A percentile compares a stretch with the other conserved stretches of the same genome.
These are phyloP conservation scores for Lasioglossum figueresi DNA, from an alignment of 2,888 invertebrate species.

Conservation along the genomic window DNA sequence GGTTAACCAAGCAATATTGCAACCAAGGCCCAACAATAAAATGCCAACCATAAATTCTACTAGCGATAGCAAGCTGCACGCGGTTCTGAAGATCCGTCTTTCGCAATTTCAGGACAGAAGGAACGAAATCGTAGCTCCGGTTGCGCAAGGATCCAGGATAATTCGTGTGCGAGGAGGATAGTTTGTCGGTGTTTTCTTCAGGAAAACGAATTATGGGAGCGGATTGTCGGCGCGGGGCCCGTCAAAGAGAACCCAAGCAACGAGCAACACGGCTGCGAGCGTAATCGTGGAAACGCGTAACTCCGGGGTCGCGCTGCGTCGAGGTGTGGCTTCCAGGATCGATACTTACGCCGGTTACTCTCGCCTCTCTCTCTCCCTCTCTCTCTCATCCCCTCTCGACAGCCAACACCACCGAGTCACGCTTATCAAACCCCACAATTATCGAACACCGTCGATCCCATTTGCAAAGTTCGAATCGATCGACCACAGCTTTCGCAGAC, in stretches of 20 bases:
- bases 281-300: constrained; percentile 59
- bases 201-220: neutral
- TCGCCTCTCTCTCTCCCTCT: constrained; percentile 36
- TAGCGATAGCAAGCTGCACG: no score
- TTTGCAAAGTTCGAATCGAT: neutral
- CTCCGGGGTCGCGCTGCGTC: constrained; percentile 45
- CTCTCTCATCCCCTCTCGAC: neutral
- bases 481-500: neutral
- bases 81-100: no score
- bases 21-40: no score
- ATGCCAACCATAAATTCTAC: no score
- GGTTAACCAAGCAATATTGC: no score
- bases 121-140: neutral
- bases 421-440: neutral
- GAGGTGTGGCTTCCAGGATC: constrained; percentile 78
- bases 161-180: neutral
- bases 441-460: neutral
- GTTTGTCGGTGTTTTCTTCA: neutral
- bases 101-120: neutral
- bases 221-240: neutral
- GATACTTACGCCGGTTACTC: constrained; percentile 71
- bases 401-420: neutral
- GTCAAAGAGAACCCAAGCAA: neutral
- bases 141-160: neutral
- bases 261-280: constrained; percentile 1